Base-by-base conservation (phyloP, 2,888 invertebrate genomes). In the Eretmocerus hayati region DNA sequence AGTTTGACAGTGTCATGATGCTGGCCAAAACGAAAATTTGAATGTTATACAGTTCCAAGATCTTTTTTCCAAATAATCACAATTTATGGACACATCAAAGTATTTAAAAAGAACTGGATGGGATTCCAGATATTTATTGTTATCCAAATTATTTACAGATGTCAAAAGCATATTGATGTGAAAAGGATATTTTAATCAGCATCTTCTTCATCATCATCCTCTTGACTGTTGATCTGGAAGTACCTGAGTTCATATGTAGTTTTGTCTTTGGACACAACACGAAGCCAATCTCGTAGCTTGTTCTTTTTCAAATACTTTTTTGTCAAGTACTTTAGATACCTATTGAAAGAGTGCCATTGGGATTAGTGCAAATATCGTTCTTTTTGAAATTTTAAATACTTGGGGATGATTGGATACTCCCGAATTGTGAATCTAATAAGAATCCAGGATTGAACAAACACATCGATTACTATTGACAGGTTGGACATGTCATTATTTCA, bases 231-330 rank as follows among this genome's bases (percentile, higher is more conserved):
- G 74, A 88, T 88, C 84, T 99, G 96, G 96, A 99, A 99, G 87
- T 99, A 99, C 60, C 97, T 83, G 47, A 99, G 83, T 77, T 99
- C 99, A 60, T 99, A 99, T 1, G 90, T 86, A 65, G 97, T 96
- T 72, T 95, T 95, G 52, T 86, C 85, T 57, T 89, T 87, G 13
- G 99, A 93, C n/a, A 99, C 97, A 54, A 99, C 97, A 67, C 99
- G 82, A 64, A 99, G 83, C 95, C 97, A 99, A 76, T 99, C 99
- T 65, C 99, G 84, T 56, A 99, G 83, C 72, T 94, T 93, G 78
- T 99, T 94, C 81, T 97, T 97, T 83, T 99, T 99, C 75, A 99
- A 81, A 77, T 97, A 99, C 74, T 96, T 94, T 79, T 99, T 99
- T 2, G 99, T 97, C 75, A 99, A 81, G 77, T 99, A 99, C 76